Base-by-base conservation (phyloP, 2,113 vertebrate species). In the Marmota monax region DNA sequence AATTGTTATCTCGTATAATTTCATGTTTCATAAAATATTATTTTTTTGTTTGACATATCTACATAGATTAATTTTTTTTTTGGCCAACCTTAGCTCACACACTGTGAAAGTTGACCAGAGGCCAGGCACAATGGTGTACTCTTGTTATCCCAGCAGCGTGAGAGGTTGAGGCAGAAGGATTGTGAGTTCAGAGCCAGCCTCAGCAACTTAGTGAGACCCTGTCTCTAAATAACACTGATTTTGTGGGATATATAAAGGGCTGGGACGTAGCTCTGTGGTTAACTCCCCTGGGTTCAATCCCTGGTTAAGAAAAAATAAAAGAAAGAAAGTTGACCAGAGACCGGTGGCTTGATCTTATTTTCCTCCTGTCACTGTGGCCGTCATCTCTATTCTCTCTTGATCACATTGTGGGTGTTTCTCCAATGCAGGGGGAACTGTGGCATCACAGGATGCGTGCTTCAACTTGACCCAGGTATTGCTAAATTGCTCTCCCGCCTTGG, bases 401-500 rank as follows among this genome's bases (percentile, higher is more conserved):
- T 37, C 10, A 14, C 14, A 9, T 3, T 29, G 5, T 1, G 11
- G 69, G 9, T 25, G 5, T 11, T 16, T 4, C 25, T 90, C 37
- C 39, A 20, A 5, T 18, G 23, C 14, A 13, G 1, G 5, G 2
- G 6, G 48, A 27, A 3, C 25, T 7, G 4, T 8, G 25, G 3
- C 9, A 32, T 53, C 63, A 4, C 3, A 12, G 18, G 4, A 17
- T 22, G 5, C 18, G 17, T 53, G 6, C n/a, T 22, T 74, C 84
- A 72, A 0, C 11, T 32, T 56, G 5, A 58, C 0, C 0, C 2
- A 48, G 13, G 18, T 45, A 17, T 12, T 17, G 22, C 27, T 51
- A 9, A 56, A 34, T 53, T 61, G 61, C 61, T 25, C 34, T 17
- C 58, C 73, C 22, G 22, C 20, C 39, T 63, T 39, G 12, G 34